A percentile compares a stretch with the other conserved stretches of the same genome.
Conservation (phyloP, 2,888 invertebrate genomes). For the Ophion slaviceki region DNA sequence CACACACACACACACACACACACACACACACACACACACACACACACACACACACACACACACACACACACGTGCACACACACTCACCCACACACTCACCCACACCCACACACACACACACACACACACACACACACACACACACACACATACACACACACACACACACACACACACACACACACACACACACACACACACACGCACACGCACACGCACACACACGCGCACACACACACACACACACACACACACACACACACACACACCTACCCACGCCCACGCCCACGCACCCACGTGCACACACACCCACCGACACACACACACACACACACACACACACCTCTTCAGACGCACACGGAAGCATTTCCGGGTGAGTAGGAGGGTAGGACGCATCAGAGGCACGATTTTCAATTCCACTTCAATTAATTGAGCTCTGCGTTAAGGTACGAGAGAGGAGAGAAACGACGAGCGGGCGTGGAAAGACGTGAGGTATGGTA, state of each 20-base stretch:
- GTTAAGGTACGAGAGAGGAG: conserved; percentile 31
- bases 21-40: too few relatives aligned
- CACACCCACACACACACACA: too few relatives aligned
- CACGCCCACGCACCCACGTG: neutral
- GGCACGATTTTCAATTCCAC: conserved; percentile 73
- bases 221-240: too few relatives aligned
- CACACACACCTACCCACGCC: neutral
- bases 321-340: too few relatives aligned
- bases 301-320: too few relatives aligned
- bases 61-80: too few relatives aligned
- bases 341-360: neutral
- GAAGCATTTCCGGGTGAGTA: conserved; percentile 25
- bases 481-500: conserved; percentile 42
- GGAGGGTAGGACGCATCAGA: conserved; percentile 48
- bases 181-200: neutral
- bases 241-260: too few relatives aligned
- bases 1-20: too few relatives aligned
- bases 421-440: conserved; percentile 71
- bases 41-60: neutral
- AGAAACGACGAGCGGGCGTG: conserved; percentile 9
- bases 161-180: neutral
- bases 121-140: neutral
- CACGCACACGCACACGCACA: neutral
- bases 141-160: neutral
- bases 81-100: too few relatives aligned